These are phyloP conservation scores for Percina caprodes DNA, from an alignment of 2,113 vertebrate species.

Conservation along the genomic window DNA sequence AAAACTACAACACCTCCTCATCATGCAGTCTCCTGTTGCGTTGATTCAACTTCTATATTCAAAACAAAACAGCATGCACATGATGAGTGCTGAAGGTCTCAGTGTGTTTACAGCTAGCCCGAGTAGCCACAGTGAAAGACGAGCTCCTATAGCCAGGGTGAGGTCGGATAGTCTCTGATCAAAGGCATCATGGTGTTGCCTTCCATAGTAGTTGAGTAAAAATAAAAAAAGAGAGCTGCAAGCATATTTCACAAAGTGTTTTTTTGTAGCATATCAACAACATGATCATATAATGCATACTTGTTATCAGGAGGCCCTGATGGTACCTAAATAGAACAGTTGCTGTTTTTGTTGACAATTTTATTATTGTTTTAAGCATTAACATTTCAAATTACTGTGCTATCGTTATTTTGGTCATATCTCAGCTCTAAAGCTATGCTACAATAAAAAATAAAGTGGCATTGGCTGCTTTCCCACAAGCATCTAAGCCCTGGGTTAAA, in stretches of 20 bases:
- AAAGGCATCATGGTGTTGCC: neutral
- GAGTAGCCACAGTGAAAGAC: neutral
- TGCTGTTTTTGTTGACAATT: neutral
- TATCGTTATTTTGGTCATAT: neutral
- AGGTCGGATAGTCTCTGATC: neutral
- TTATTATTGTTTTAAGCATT: neutral
- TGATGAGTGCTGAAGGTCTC: neutral
- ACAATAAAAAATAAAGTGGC: neutral
- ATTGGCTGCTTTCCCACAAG: conserved; percentile 12
- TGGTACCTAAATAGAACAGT: neutral
- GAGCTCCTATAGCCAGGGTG: too few relatives aligned
- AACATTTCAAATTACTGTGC: neutral
- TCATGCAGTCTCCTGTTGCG: neutral
- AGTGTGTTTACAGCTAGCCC: neutral
- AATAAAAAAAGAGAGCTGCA: neutral
- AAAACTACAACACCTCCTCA: conserved; percentile 1
- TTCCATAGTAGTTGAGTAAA: too few relatives aligned
- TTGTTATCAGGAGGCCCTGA: neutral
- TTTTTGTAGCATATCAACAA: neutral
- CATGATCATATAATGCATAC: neutral
- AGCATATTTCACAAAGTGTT: neutral
- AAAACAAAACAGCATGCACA: neutral
- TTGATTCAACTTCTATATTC: neutral
- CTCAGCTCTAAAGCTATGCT: neutral
- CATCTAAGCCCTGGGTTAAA: neutral